Percentiles rank a stretch among this genome's conserved stretches.
Conservation (phyloP, 2,888 invertebrate genomes). For the Galerucella calmariensis region DNA sequence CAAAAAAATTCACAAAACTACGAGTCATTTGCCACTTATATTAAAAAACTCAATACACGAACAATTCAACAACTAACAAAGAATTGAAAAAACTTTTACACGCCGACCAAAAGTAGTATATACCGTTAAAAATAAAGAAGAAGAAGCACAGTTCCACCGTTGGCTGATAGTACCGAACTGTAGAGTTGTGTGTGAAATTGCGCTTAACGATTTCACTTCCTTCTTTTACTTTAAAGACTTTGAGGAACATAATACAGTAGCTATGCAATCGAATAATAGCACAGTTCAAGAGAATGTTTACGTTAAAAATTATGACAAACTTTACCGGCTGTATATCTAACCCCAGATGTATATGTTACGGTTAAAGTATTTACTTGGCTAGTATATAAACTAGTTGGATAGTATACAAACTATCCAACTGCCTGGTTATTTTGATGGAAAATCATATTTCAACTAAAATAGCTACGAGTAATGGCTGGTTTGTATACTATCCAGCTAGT, state of each 20-base stretch:
- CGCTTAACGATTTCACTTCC: conserved; percentile 33
- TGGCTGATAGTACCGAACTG: conserved; percentile 25
- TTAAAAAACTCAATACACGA: background rate
- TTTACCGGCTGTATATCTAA: background rate
- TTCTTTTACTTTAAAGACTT: conserved; percentile 34
- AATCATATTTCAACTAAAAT: too few species aligned
- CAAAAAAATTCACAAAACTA: background rate
- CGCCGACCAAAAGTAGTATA: background rate
- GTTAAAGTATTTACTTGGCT: too few species aligned
- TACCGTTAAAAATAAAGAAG: background rate
- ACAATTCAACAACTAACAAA: background rate
- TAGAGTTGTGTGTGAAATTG: conserved; percentile 5
- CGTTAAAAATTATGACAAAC: background rate
- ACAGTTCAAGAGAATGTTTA: background rate
- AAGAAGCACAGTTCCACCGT: conserved; percentile 19
- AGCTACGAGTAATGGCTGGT: too few species aligned
- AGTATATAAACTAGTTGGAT: too few species aligned
- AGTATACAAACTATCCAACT: too few species aligned
- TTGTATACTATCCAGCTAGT: too few species aligned
- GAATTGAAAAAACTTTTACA: background rate
- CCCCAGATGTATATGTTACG: background rate
- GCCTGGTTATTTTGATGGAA: too few species aligned
- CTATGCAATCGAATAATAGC: conserved; percentile 13
- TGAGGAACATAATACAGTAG: conserved; percentile 23
- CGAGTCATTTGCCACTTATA: background rate